Evolutionary conservation across 2,113 vertebrate genomes (phyloP), one percentile per base, ranked within the genome.

Genomic region (Microcebus griseorufus): DNA sequence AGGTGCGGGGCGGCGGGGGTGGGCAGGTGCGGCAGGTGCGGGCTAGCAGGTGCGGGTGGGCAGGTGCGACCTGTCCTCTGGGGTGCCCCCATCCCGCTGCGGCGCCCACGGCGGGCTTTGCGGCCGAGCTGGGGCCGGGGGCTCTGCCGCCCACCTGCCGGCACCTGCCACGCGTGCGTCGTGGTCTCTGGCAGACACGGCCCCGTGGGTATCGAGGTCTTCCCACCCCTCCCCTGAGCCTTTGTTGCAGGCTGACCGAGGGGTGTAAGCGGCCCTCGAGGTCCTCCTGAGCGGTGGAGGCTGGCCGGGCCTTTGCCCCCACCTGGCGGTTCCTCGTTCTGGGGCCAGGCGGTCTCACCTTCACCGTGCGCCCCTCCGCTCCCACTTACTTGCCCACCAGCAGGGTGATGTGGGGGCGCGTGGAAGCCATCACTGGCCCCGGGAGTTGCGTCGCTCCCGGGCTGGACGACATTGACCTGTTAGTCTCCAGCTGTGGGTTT

Each of bases 241-340:
- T 97, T 97, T 97, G 97, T 97, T 92, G 94, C 70, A 17, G 60
- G 69, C 29, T 42, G 73, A n/a, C 81, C 51, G 34, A 58, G 20
- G 78, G 69, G 37, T 83, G 89, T 67, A 51, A 67, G 55, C 39
- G 84, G 92, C 73, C 32, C 51, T 73, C 5, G 6, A 83, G 65
- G 45, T 20, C 65, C 58, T 42, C 51, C 75, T 5, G 76, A 7
- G 73, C 53, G 3, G 9, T 16, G 25, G 67, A 42, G 48, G 53
- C 79, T n/a, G 72, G 32, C 51, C 16, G 9, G 82, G 69, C 70
- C 93, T 80, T 69, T 58, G 3, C 51, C 82, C 32, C 32, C 51
- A 25, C 60, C 34, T 67, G 79, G 60, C 23, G 29, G 16, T 70
- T 13, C 73, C 14, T 37, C 27, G 64, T 34, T 48, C 20, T 23